Evolutionary conservation across 2,113 vertebrate genomes (phyloP).

Genomic region (Atractosteus spatula): DNA sequence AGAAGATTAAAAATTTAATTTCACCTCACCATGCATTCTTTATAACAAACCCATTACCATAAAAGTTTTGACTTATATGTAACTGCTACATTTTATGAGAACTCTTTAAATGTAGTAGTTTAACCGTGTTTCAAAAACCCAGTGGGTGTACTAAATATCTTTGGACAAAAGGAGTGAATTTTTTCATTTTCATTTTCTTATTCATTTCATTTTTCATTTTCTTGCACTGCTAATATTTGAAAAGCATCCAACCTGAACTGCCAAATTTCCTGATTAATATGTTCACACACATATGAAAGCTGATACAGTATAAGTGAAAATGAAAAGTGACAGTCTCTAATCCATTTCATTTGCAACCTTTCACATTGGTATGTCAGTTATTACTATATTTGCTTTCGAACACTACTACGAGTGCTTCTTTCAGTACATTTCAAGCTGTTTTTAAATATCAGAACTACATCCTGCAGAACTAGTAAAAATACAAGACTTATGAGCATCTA

Average conservation of each 20-base stretch:
- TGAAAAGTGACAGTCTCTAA: constrained; percentile 7
- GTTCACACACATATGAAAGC: constrained; percentile 11
- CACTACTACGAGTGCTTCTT: not conserved
- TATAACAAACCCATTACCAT: constrained; percentile 30
- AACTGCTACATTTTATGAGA: constrained; percentile 3
- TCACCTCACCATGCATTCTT: constrained; percentile 26
- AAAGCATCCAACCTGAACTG: not conserved
- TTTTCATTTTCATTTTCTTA: constrained; percentile 32
- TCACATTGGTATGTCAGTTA: not conserved
- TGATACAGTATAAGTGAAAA: constrained; percentile 1
- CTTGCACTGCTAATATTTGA: too few relatives aligned
- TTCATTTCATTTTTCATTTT: constrained; percentile 18
- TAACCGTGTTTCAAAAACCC: constrained; percentile 27
- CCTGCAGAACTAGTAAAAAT: too few relatives aligned
- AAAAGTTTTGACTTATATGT: constrained; percentile 38
- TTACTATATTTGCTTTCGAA: constrained; percentile 4
- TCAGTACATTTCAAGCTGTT: not conserved
- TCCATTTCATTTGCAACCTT: not conserved
- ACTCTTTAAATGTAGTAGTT: not conserved
- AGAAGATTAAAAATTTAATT: constrained; percentile 34
- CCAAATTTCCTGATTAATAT: constrained; percentile 18
- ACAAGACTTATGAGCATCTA: too few relatives aligned
- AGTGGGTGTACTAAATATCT: constrained; percentile 16
- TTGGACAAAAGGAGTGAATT: constrained; percentile 30
- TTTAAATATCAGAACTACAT: too few relatives aligned